Percentiles rank a stretch among this genome's conserved stretches.
phyloP scores from a whole-genome alignment of 2,113 vertebrate species.

The Ia io region DNA sequence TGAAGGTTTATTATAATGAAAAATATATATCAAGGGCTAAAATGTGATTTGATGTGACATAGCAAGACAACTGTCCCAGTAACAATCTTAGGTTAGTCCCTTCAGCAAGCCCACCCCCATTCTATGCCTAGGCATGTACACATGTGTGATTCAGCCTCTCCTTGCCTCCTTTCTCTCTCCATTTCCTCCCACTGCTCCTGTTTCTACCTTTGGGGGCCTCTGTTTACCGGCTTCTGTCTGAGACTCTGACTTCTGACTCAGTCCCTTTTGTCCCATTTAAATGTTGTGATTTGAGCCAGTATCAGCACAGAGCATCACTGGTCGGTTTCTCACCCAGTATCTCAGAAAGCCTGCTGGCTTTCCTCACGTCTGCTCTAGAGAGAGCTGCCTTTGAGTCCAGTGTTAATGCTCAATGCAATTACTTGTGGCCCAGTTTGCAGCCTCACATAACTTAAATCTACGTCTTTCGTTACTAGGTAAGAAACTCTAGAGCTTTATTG shows the following conservation, averaged over 20 bases:
- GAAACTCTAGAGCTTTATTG: neutral
- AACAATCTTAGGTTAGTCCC: neutral
- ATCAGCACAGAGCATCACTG: neutral
- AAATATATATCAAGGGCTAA: slow-evolving; percentile 12
- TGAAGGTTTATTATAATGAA: slow-evolving; percentile 17
- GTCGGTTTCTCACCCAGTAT: neutral
- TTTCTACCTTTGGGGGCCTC: neutral
- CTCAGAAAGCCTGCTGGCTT: neutral
- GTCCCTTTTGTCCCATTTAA: neutral
- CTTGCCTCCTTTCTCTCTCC: neutral
- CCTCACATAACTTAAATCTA: neutral
- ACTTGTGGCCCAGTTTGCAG: neutral
- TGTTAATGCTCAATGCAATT: neutral
- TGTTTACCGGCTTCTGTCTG: neutral
- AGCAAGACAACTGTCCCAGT: neutral
- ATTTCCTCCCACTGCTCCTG: neutral
- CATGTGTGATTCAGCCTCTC: neutral
- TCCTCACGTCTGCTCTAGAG: neutral
- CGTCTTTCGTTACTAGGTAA: neutral
- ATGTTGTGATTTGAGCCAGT: neutral
- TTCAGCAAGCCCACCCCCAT: neutral
- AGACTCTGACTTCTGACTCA: neutral
- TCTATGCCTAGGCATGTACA: too few relatives aligned
- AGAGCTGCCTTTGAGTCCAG: neutral
- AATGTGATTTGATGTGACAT: neutral